Evolutionary conservation across 2,888 invertebrate genomes (phyloP), one percentile per base, ranked within the genome.

Genomic region (Tetragonisca angustula): DNA sequence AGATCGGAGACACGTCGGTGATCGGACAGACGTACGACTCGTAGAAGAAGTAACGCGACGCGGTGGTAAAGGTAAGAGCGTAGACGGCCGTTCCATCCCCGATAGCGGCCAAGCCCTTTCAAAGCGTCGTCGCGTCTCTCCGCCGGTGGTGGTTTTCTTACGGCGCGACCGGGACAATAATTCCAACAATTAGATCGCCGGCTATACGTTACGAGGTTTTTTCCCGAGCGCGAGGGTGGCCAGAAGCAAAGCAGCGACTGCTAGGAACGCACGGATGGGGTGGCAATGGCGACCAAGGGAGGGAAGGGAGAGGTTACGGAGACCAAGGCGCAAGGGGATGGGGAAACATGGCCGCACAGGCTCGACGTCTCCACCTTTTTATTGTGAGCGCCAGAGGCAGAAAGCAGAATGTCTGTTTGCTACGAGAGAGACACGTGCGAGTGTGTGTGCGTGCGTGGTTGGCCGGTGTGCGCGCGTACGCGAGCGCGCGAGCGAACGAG

Each of bases 351-450:
- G 92, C 92, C 92, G 92, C 92, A 89, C 89, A 88, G 91, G 90
- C 91, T 91, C 90, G 90, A 87, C 92, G 93, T 94, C 93, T 94
- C 94, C 93, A 94, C 94, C 94, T 94, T 94, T 94, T 94, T 94
- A 94, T 94, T 94, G 93, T 93, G 93, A 93, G 92, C 92, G 93
- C 93, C 93, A 92, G 91, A 91, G 93, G 91, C 91, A 93, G 92
- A 92, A 92, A 90, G 90, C 92, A 91, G 88, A 86, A 90, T 85
- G 89, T 88, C 85, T 90, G 86, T 89, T 86, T 86, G 76, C 83
- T 70, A 72, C 17, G 24, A 52, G 21, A 4, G n/a, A 50, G 50
- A 59, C 69, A 27, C 32, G 32, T 21, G 62, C 9, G 21, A 9
- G 56, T n/a, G 19, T 52, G 19, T 52, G 27, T 27, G 50, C 67